Conservation (phyloP, 2,113 vertebrate genomes). For the Formicarius rufipectus region DNA sequence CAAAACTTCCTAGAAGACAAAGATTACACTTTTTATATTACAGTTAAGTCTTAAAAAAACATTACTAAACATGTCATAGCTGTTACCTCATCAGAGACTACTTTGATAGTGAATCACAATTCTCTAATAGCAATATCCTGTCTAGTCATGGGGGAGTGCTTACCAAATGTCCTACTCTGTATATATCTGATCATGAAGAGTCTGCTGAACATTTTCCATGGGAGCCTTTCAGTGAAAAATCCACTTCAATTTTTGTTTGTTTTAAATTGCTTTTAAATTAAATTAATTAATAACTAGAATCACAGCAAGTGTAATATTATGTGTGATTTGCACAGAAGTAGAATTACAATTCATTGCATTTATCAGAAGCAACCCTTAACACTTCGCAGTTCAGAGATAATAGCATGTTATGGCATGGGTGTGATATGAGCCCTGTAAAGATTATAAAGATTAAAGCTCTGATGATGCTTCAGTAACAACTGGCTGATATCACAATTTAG, state of each 20-base stretch:
- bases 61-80: not conserved
- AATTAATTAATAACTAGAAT: not conserved
- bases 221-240: not conserved
- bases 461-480: not conserved
- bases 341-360: not conserved
- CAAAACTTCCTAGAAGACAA: not conserved
- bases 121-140: slow-evolving; percentile 16
- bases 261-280: not conserved
- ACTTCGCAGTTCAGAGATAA: not conserved
- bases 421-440: not conserved
- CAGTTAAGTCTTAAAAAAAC: not conserved
- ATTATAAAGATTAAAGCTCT: not conserved
- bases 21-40: not conserved
- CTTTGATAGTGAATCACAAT: slow-evolving; percentile 19
- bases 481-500: not conserved
- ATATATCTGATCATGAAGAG: not conserved
- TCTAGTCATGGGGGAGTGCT: not conserved
- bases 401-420: not conserved
- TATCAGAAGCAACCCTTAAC: not conserved
- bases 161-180: not conserved
- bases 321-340: not conserved
- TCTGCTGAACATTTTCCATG: not conserved
- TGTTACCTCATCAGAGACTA: slow-evolving; percentile 12
- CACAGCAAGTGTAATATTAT: not conserved
- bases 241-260: not conserved